These are phyloP conservation scores for Drosophila triauraria DNA, from an alignment of 1,140 invertebrate species.

Conservation along the genomic window DNA sequence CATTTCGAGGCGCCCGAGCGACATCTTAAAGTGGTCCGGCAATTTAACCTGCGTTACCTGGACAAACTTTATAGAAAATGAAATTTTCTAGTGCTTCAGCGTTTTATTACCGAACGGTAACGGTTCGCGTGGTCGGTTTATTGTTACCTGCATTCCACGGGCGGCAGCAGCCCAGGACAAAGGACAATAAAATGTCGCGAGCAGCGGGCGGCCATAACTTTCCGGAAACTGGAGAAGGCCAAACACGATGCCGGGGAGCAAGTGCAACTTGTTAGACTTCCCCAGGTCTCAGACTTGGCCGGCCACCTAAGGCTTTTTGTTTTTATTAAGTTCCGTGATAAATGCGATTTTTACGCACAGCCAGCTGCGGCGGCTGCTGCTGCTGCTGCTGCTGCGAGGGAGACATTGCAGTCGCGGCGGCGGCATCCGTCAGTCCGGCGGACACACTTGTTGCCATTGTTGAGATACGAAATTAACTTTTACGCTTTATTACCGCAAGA, in stretches of 20 bases:
- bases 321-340: slow-evolving; percentile 64
- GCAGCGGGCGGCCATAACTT: slow-evolving; percentile 41
- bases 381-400: not conserved
- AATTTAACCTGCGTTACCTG: slow-evolving; percentile 36
- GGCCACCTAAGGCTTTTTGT: slow-evolving; percentile 30
- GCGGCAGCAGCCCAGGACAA: slow-evolving; percentile 9
- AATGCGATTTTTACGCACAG: slow-evolving; percentile 72
- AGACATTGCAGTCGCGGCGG: slow-evolving; percentile 1
- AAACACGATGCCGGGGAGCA: slow-evolving; percentile 20
- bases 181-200: slow-evolving; percentile 61
- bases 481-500: slow-evolving; percentile 77
- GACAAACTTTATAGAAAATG: slow-evolving; percentile 39
- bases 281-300: not conserved
- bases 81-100: slow-evolving; percentile 49
- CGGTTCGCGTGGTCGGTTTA: slow-evolving; percentile 13
- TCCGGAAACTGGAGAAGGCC: slow-evolving; percentile 36
- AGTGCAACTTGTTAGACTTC: slow-evolving; percentile 66
- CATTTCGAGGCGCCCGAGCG: slow-evolving; percentile 12
- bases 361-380: slow-evolving; percentile 42
- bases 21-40: slow-evolving; percentile 19
- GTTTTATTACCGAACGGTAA: slow-evolving; percentile 48
- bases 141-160: slow-evolving; percentile 49
- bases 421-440: slow-evolving; percentile 7
- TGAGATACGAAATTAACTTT: slow-evolving; percentile 73
- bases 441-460: slow-evolving; percentile 52